These are phyloP conservation scores for Siniperca knerii DNA, from an alignment of 2,113 vertebrate species.

Conservation along the genomic window DNA sequence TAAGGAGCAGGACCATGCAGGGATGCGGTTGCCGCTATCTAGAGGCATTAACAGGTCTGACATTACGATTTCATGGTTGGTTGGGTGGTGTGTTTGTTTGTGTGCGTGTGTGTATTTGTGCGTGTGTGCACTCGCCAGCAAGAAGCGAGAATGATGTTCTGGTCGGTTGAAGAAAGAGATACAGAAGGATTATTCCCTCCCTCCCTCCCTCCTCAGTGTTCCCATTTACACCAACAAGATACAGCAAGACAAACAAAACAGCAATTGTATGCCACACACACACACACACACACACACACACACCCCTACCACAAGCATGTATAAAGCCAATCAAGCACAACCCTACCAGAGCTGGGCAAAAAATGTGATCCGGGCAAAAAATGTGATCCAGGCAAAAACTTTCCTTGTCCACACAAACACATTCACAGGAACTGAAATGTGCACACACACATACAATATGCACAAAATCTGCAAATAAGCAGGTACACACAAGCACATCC, in stretches of 20 bases:
- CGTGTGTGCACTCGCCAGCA: constrained; percentile 45
- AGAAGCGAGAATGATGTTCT: constrained; percentile 67
- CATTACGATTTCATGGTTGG: constrained; percentile 82
- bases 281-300: background rate
- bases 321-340: constrained; percentile 33
- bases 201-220: constrained; percentile 40
- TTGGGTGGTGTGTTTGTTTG: constrained; percentile 49
- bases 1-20: constrained; percentile 45
- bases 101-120: constrained; percentile 40
- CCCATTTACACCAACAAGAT: constrained; percentile 66
- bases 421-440: background rate
- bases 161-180: constrained; percentile 77
- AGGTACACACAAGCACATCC: background rate
- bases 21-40: constrained; percentile 69
- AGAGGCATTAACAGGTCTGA: constrained; percentile 79
- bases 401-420: constrained; percentile 1
- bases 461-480: constrained; percentile 19
- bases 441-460: background rate
- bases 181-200: constrained; percentile 72
- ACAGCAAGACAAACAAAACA: constrained; percentile 60
- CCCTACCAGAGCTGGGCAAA: background rate
- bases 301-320: background rate
- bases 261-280: constrained; percentile 32
- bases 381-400: constrained; percentile 8
- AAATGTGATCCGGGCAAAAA: too few relatives aligned